Percentiles rank a stretch among this genome's conserved stretches.
These are phyloP conservation scores for Timema podura DNA, from an alignment of 2,888 invertebrate species.

Conservation along the genomic window DNA sequence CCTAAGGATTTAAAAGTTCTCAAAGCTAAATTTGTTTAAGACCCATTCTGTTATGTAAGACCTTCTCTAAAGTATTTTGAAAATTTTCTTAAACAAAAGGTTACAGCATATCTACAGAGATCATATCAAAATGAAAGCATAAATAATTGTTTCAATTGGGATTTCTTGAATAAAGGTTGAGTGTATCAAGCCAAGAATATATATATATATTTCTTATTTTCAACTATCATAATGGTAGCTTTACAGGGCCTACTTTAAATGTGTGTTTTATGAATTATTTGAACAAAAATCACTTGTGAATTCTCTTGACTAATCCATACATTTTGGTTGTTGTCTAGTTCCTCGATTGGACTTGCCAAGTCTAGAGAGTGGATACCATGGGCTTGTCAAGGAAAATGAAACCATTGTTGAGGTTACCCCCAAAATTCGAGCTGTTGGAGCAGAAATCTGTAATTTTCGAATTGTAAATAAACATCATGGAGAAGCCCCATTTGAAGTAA, in stretches of 20 bases:
- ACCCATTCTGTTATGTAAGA: too few species aligned
- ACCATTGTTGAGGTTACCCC: constrained; percentile 89
- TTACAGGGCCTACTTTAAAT: too few species aligned
- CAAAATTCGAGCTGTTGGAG: constrained; percentile 77
- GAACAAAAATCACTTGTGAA: neutral
- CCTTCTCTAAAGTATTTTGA: too few species aligned
- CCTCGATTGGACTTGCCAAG: constrained; percentile 73
- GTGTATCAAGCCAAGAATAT: too few species aligned
- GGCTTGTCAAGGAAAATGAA: constrained; percentile 88
- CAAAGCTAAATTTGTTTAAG: too few species aligned
- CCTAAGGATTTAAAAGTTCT: too few species aligned
- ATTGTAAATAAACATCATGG: constrained; percentile 90
- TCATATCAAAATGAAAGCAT: too few species aligned
- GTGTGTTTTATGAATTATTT: neutral
- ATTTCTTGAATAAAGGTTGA: too few species aligned
- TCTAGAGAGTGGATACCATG: constrained; percentile 86
- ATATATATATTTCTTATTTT: neutral
- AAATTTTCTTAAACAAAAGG: too few species aligned
- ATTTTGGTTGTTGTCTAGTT: constrained; percentile 48
- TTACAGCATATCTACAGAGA: too few species aligned
- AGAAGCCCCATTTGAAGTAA: constrained; percentile 86
- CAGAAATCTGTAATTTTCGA: constrained; percentile 79
- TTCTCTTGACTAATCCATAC: neutral
- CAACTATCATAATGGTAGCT: too few species aligned
- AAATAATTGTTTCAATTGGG: too few species aligned